Conservation (phyloP, 1,140 invertebrate genomes). For the Chrysoperla carnea region DNA sequence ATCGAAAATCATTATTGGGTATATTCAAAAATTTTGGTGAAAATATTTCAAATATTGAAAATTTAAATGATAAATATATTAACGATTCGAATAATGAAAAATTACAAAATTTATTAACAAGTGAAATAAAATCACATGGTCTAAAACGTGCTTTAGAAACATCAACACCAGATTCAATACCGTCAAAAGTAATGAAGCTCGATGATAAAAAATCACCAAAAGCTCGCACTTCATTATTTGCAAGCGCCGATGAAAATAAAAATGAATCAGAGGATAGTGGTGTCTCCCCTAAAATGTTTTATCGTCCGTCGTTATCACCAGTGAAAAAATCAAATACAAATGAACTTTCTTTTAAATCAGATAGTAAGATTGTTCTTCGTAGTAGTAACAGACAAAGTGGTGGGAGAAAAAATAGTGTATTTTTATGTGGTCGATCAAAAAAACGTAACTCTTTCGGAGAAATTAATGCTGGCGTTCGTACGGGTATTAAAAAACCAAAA, state of each 20-base stretch:
- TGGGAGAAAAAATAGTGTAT: background rate
- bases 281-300: slow-evolving; percentile 30
- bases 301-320: slow-evolving; percentile 28
- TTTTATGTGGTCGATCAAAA: slow-evolving; percentile 6
- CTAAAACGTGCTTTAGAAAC: no score
- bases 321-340: slow-evolving; percentile 14
- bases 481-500: slow-evolving; percentile 33
- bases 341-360: slow-evolving; percentile 1
- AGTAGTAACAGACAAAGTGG: slow-evolving; percentile 4
- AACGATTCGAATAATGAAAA: background rate
- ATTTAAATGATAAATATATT: background rate
- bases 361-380: background rate
- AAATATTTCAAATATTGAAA: background rate
- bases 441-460: slow-evolving; percentile 18
- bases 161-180: background rate
- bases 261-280: background rate
- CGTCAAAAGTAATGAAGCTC: slow-evolving; percentile 10
- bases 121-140: no score
- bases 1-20: background rate
- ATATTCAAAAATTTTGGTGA: background rate
- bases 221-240: slow-evolving; percentile 19
- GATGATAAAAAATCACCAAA: slow-evolving; percentile 13
- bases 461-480: slow-evolving; percentile 34
- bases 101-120: background rate
- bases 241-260: slow-evolving; percentile 7